Conservation (phyloP, 2,113 vertebrate genomes). For the Acrocephalus arundinaceus region DNA sequence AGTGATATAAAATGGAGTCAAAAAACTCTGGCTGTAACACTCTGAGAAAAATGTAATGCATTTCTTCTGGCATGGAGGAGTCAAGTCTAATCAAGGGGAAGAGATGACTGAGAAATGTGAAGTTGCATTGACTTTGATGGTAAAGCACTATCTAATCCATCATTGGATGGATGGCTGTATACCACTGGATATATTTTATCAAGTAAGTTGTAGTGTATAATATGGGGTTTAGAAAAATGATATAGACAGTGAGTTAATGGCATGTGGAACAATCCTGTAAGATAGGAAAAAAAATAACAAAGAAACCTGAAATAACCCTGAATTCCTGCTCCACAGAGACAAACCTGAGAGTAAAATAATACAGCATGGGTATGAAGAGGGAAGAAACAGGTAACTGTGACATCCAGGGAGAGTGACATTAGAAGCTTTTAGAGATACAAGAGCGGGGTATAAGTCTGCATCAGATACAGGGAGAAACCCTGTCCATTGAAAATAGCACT, state of each 20-base stretch:
- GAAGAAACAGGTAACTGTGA: neutral
- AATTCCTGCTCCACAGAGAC: neutral
- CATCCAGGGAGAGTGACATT: neutral
- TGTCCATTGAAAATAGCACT: neutral
- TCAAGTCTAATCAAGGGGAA: conserved; percentile 2
- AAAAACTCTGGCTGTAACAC: neutral
- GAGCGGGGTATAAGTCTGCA: neutral
- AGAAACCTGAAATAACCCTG: neutral
- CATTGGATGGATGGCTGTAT: neutral
- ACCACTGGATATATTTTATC: neutral
- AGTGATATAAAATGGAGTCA: neutral
- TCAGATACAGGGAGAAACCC: neutral
- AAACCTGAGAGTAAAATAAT: neutral
- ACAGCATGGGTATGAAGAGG: neutral
- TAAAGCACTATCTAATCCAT: neutral
- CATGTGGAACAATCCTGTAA: neutral
- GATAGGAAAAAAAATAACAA: neutral
- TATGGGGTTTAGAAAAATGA: neutral
- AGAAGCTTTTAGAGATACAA: neutral
- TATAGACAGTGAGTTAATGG: neutral
- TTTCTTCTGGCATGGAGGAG: neutral
- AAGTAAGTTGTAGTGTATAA: neutral
- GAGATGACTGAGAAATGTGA: neutral
- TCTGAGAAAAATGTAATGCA: neutral
- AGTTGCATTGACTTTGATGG: neutral